Conservation (phyloP, 2,797 vertebrate genomes). For the Nyctibius grandis region DNA sequence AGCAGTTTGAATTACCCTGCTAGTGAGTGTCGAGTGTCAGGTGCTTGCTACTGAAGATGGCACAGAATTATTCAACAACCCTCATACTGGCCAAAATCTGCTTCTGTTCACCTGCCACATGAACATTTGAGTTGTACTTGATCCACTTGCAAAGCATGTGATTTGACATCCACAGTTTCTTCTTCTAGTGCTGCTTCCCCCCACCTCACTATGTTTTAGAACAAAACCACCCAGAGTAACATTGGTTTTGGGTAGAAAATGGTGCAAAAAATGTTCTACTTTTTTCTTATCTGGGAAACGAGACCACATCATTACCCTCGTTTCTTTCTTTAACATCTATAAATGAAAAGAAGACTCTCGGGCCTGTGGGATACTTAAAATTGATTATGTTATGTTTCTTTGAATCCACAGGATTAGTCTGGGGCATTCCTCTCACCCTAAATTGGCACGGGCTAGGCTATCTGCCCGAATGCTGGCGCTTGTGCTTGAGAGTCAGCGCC, state of each 20-base stretch:
- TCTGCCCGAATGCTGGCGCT: conserved; percentile 24
- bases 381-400: neutral
- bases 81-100: neutral
- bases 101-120: neutral
- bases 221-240: neutral
- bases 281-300: neutral
- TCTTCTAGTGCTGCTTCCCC: neutral
- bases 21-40: rapidly evolving
- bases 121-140: neutral
- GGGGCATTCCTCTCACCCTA: conserved; percentile 1
- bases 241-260: neutral
- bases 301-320: neutral
- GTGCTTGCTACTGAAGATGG: neutral
- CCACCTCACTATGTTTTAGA: neutral
- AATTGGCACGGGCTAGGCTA: neutral
- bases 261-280: neutral
- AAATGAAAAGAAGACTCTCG: neutral
- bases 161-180: neutral
- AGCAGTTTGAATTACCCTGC: neutral
- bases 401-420: neutral
- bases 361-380: neutral
- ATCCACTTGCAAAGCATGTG: neutral
- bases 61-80: neutral
- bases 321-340: neutral
- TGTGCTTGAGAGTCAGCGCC: conserved; percentile 7